Evolutionary conservation across 2,113 vertebrate species (phyloP).

Genomic region (Puma concolor): DNA sequence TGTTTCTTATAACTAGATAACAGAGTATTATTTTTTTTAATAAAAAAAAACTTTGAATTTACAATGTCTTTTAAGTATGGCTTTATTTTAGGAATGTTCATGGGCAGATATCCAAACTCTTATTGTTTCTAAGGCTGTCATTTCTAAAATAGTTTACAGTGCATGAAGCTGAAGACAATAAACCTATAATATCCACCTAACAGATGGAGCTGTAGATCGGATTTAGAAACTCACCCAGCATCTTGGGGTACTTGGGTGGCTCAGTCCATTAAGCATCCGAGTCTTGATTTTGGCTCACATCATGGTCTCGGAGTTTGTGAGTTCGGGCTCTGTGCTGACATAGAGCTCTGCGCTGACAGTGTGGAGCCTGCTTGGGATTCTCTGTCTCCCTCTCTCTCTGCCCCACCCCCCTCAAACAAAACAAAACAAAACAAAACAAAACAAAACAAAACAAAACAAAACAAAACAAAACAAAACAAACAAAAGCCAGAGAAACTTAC

Average conservation of each 20-base stretch:
- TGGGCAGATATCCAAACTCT: conserved; percentile 60
- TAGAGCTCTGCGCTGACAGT: too few relatives aligned
- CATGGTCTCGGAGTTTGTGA: too few relatives aligned
- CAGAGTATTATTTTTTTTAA: background rate
- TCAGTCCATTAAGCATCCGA: too few relatives aligned
- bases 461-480: too few relatives aligned
- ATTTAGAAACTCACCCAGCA: background rate
- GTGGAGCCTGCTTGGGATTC: too few relatives aligned
- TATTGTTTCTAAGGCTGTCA: conserved; percentile 47
- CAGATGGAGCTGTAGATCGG: conserved; percentile 29
- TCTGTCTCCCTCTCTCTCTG: too few relatives aligned
- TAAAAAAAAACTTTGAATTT: background rate
- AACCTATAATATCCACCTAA: background rate
- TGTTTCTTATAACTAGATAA: conserved; percentile 9
- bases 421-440: too few relatives aligned
- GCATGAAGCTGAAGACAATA: conserved; percentile 34
- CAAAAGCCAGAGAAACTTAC: background rate
- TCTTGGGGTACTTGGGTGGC: too few relatives aligned
- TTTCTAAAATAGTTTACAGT: conserved; percentile 56
- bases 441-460: too few relatives aligned
- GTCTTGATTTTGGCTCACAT: too few relatives aligned
- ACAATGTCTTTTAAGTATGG: conserved; percentile 24
- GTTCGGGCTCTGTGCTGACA: too few relatives aligned
- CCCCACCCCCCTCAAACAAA: too few relatives aligned
- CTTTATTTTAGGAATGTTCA: conserved; percentile 52